Evolutionary conservation across 64 coral and sea anemone genomes (phyloP).

Genomic region (Catalaphyllia jardinei): DNA sequence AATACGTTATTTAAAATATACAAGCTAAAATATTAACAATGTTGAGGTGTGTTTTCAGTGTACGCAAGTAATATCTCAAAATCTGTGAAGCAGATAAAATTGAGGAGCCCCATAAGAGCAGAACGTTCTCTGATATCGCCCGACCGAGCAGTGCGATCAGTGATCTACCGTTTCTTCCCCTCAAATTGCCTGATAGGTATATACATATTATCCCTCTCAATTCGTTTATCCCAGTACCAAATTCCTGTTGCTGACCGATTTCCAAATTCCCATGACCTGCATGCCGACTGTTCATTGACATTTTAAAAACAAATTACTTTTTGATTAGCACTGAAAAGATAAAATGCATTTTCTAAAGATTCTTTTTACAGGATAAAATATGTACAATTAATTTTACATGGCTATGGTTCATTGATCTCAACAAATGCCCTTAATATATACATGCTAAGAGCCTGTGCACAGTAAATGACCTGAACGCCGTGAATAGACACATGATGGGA

Average conservation of each 20-base stretch:
- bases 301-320: not conserved
- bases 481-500: not conserved
- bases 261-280: not conserved
- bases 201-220: conserved; percentile 1
- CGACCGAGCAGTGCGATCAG: not conserved
- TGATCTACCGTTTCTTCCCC: not conserved
- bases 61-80: not conserved
- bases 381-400: conserved; percentile 23
- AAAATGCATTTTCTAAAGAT: not conserved
- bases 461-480: not conserved
- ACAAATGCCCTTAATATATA: not conserved
- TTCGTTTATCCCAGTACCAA: not conserved
- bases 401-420: not conserved
- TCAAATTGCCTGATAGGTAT: not conserved
- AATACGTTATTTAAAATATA: not conserved
- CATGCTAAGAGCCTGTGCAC: not conserved
- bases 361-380: not conserved
- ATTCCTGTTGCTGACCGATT: not conserved
- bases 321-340: not conserved
- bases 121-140: not conserved
- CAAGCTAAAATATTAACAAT: conserved; percentile 26
- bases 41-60: not conserved
- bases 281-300: not conserved
- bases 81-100: conserved; percentile 18
- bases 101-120: not conserved